Evolutionary conservation across 2,888 invertebrate species (phyloP), one percentile per base, ranked within the genome.

Genomic region (Tetheella fluctuosa): DNA sequence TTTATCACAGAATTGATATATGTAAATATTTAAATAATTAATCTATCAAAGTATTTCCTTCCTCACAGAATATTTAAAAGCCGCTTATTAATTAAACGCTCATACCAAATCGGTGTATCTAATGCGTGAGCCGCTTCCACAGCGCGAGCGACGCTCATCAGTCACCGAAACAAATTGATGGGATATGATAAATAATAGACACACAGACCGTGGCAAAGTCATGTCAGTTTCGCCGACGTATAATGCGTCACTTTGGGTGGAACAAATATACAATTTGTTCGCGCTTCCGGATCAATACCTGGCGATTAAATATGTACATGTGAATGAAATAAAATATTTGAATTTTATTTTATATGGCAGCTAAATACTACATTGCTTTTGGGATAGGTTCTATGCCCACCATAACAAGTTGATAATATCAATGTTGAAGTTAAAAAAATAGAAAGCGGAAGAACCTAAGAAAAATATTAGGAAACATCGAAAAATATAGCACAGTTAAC

Each of bases 111-210:
- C 48, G 48, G 20, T n/a, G 28, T 52, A 28, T 57, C 53, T 62
- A 61, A 63, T 59, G 56, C 54, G 64, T 17, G 65, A 69, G 62
- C 65, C 67, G 58, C 61, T 54, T 66, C 61, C 69, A 68, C 64
- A 69, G 56, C 58, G 63, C 60, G 59, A 62, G 61, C 58, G 62
- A 63, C 60, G 60, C 61, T 54, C 74, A 71, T 78, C 79, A 77
- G 70, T 72, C 74, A 73, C 77, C 77, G 73, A 68, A 74, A 81
- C 80, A 77, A 83, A 86, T 86, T 85, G 86, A 84, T 79, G 82
- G 77, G 75, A 76, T 83, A 81, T 84, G 80, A 83, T 82, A 81
- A 82, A 81, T 83, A 81, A 80, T 76, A 78, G 79, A 74, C 73
- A 70, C 67, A 63, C 63, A 65, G 66, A 68, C 68, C 63, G 59